Evolutionary conservation across 2,888 invertebrate genomes (phyloP).

Genomic region (Anarsia innoxiella): DNA sequence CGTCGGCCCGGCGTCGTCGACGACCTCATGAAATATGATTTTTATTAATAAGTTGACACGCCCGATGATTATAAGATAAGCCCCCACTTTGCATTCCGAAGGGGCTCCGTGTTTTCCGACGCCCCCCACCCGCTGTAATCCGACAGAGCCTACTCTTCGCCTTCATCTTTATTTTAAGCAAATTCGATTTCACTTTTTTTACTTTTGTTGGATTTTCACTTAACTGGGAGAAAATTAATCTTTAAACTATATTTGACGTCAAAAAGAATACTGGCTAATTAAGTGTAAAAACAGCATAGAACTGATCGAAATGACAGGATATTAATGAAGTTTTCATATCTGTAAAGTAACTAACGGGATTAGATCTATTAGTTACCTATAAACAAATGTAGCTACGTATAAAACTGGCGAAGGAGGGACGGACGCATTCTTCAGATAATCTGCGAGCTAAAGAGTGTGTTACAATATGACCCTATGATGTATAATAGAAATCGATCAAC

Average conservation of each 20-base stretch:
- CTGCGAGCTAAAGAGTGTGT: slow-evolving; percentile 5
- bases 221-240: too few species aligned
- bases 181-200: too few species aligned
- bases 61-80: slow-evolving; percentile 76
- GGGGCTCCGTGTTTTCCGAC: slow-evolving; percentile 60
- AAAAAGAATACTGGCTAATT: too few species aligned
- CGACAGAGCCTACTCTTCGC: slow-evolving; percentile 45
- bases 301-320: too few species aligned
- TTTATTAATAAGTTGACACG: slow-evolving; percentile 76
- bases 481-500: too few species aligned
- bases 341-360: too few species aligned
- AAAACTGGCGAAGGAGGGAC: slow-evolving; percentile 7
- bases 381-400: neutral
- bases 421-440: slow-evolving; percentile 15
- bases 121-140: slow-evolving; percentile 50
- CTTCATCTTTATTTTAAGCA: slow-evolving; percentile 15
- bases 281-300: too few species aligned
- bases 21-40: slow-evolving; percentile 71
- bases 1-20: slow-evolving; percentile 30
- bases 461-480: too few species aligned
- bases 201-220: too few species aligned
- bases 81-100: slow-evolving; percentile 71
- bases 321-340: too few species aligned
- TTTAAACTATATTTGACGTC: too few species aligned
- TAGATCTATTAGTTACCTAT: too few species aligned